Evolutionary conservation across 2,113 vertebrate genomes (phyloP), one percentile per base, ranked within the genome.

Genomic region (Trachemys scripta): DNA sequence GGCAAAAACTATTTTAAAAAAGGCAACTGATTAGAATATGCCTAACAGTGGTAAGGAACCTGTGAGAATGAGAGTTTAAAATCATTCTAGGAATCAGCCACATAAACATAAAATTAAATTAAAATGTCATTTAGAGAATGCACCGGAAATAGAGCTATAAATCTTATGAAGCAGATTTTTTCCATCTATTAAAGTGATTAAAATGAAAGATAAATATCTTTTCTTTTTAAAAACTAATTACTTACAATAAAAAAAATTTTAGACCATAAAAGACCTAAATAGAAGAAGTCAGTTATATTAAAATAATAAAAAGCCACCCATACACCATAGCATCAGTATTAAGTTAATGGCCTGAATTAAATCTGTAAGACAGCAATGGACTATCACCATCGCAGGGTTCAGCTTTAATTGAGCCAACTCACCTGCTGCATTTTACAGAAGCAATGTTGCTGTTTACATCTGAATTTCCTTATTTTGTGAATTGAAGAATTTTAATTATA

Each of bases 221-320:
- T 85, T 86, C 72, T 86, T 88, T 96, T 90, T 79, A 95, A 94
- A 93, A 94, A 76, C 92, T 91, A 95, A 94, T 90, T 90, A 81
- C 22, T 82, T 3, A 14, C 25, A 95, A 85, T 90, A 50, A 50
- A 14, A 50, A 50, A 86, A 95, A 86, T 82, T 59, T 85, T 91
- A 54, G 57, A 93, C n/a, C 20, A 3, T 81, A 78, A 49, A 57
- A 94, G 83, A 92, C 65, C 53, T 76, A 83, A 96, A 85, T 0
- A 0, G 49, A 83, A 50, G 49, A 82, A 84, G 5, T 87, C 14
- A 20, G 8, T 72, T 38, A 72, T 72, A 95, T 75, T 91, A 65
- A 59, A 80, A 85, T 56, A 84, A 82, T 27, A 47, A 81, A 90
- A 87, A 56, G 80, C 84, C 65, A 80, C 57, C 31, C 57, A 88